Evolutionary conservation across 2,113 vertebrate species (phyloP).

Genomic region (Centropus bengalensis): DNA sequence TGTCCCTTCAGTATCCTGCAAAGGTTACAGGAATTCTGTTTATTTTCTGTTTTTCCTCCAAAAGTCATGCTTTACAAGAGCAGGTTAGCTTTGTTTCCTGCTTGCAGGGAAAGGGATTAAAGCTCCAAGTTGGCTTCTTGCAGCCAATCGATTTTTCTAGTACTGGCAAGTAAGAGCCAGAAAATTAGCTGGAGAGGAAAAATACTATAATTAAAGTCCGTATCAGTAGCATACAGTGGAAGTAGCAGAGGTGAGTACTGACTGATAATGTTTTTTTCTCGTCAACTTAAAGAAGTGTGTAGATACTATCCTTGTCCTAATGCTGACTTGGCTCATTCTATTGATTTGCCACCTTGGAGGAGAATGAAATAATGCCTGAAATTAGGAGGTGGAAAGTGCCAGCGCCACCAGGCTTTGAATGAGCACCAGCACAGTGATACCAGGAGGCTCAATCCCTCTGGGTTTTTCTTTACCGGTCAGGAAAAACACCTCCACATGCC

Average conservation of each 20-base stretch:
- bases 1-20: neutral
- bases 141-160: neutral
- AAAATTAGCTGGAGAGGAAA: neutral
- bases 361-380: neutral
- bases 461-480: neutral
- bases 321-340: rapidly evolving
- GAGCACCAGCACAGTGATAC: neutral
- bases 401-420: neutral
- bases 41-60: neutral
- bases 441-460: neutral
- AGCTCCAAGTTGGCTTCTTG: neutral
- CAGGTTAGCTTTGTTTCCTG: neutral
- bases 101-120: neutral
- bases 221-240: neutral
- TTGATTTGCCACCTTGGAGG: neutral
- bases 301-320: neutral
- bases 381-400: neutral
- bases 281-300: neutral
- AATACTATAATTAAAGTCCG: neutral
- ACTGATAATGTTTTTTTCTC: neutral
- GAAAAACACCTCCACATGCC: neutral
- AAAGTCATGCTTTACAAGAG: neutral
- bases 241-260: neutral
- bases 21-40: neutral
- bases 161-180: neutral